Evolutionary conservation across 1,140 invertebrate genomes (phyloP).

Genomic region (Rhagoletis zephyria): DNA sequence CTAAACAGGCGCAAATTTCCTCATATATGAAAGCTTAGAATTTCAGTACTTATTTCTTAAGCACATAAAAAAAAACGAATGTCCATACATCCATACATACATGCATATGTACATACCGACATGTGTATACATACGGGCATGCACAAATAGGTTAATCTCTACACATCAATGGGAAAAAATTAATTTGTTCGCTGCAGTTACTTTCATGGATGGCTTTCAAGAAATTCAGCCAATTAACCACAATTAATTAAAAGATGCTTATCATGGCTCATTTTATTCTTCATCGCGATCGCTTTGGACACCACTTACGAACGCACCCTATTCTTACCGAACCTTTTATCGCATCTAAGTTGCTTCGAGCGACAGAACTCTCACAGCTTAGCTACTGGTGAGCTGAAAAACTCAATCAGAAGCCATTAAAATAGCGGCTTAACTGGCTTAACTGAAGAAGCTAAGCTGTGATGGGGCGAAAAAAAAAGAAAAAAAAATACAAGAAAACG

Average conservation of each 20-base stretch:
- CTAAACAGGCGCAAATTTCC: too few relatives aligned
- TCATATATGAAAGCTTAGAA: too few relatives aligned
- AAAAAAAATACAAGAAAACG: background rate
- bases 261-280: background rate
- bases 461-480: background rate
- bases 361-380: background rate
- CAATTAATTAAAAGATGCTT: conserved; percentile 6
- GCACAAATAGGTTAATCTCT: too few relatives aligned
- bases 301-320: background rate
- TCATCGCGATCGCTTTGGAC: background rate
- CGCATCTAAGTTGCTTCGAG: background rate
- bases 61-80: too few relatives aligned
- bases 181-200: too few relatives aligned
- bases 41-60: too few relatives aligned
- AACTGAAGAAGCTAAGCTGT: background rate
- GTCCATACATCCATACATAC: too few relatives aligned
- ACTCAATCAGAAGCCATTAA: background rate
- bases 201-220: background rate
- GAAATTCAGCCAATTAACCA: conserved; percentile 4
- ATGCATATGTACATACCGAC: too few relatives aligned
- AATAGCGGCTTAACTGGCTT: background rate
- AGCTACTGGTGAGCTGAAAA: background rate
- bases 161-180: too few relatives aligned
- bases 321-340: background rate
- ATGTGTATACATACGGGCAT: too few relatives aligned